Base-by-base conservation (phyloP, 2,797 vertebrate species). In the Nannoperca australis region DNA sequence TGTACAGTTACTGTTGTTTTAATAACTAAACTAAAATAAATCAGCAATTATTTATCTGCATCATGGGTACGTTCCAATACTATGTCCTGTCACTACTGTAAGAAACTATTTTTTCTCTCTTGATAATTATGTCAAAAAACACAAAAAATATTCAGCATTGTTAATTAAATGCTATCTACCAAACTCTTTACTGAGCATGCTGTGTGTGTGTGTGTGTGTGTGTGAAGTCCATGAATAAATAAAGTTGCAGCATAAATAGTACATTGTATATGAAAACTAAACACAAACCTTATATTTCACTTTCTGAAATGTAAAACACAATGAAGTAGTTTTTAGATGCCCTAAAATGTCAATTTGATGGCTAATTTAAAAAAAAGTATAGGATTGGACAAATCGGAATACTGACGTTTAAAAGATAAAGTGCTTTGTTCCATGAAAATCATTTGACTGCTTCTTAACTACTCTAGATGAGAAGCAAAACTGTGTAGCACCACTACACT, bases 341-440 rank as follows among this genome's bases (percentile, higher is more conserved):
- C 8, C 7, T 34, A 34, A 76, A 79, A 79, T 8, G 60, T 76
- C 1, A 70, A 77, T 73, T 76, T 82, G 73, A 32, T 60, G 14
- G 58, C 50, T 81, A 53, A 68, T 85, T 73, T n/a, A 69, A 36
- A 54, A 81, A 73, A 53, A 56, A 18, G 1, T 53, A n/a, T 44
- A 14, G 76, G 80, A 27, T 27, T 27, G 85, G 51, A 6, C 64
- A 82, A 84, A 77, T 38, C 42, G 74, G 85, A 95, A 95, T 95
- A 95, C 92, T 95, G 94, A 88, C 90, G 74, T 87, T 92, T 81
- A 78, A 89, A 86, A 88, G 59, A 93, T 95, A 96, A 96, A 96
- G 95, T 96, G 95, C 95, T 93, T 94, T 88, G 79, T 90, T 93
- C 76, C 78, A 90, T 90, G 38, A 83, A 81, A 89, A 89, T 69